Percentiles rank a stretch among this genome's conserved stretches.
phyloP scores from a whole-genome alignment of 2,113 vertebrate genomes.

The Coturnix japonica region DNA sequence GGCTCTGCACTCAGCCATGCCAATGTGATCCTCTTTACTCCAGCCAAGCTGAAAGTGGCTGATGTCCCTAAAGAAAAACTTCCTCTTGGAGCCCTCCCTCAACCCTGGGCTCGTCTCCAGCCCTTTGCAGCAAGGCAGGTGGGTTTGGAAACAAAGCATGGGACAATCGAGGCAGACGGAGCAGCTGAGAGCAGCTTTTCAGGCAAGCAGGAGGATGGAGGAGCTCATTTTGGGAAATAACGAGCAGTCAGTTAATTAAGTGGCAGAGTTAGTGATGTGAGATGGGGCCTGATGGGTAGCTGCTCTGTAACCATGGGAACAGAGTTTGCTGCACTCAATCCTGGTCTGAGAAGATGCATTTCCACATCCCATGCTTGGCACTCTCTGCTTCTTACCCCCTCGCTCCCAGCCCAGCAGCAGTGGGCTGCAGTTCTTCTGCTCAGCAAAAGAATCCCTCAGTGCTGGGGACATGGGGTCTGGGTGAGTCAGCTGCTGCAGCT shows the following conservation, averaged over 20 bases:
- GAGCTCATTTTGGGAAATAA: conserved; percentile 59
- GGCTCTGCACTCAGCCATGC: background rate
- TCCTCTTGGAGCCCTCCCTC: background rate
- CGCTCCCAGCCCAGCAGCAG: background rate
- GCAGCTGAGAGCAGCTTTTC: background rate
- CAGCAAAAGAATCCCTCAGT: background rate
- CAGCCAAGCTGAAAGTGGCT: background rate
- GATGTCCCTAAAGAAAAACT: background rate
- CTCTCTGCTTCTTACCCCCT: background rate
- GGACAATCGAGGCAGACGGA: background rate
- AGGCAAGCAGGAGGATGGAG: conserved; percentile 17
- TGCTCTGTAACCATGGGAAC: conserved; percentile 5
- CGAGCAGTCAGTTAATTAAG: conserved; percentile 67
- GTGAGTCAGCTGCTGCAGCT: background rate
- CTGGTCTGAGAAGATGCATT: conserved; percentile 43
- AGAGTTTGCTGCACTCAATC: conserved; percentile 4
- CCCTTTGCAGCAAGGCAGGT: background rate
- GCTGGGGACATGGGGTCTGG: background rate
- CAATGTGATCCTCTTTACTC: background rate
- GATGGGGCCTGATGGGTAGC: conserved; percentile 34
- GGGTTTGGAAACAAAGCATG: background rate
- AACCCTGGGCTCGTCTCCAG: background rate
- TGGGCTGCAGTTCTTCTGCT: accelerated
- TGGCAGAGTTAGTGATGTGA: conserved; percentile 65
- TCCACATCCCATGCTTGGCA: background rate